Evolutionary conservation across 1,140 invertebrate species (phyloP), one percentile per base, ranked within the genome.

Genomic region (Psilanteris sp.): DNA sequence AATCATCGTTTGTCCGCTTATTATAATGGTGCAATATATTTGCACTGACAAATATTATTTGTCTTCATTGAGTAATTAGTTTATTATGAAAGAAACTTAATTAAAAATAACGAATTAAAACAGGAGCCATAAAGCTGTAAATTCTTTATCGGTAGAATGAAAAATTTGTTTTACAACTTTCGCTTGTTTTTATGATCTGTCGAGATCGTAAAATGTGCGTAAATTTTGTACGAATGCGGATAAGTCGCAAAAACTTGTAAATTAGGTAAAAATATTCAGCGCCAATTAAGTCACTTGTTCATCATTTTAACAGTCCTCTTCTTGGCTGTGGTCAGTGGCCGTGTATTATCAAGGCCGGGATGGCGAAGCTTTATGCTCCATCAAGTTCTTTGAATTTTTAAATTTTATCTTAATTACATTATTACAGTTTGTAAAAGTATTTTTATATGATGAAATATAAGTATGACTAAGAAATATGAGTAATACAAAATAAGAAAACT

Each of bases 291-390:
- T 55, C 55, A 54, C 39, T 72, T 72, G 57, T 72, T 55, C 55
- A 62, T 71, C 67, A 71, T 61, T 41, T 62, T 48, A 55, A 72
- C 39, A 61, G 55, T 37, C 18, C 18, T 68, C 31, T 59, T 71
- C 67, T 62, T 71, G 39, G 31, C 55, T 62, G 55, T 62, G 67
- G 67, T 71, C 67, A 71, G 67, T 71, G 67, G 67, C 67, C 67
- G 66, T 59, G 37, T 62, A 13, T 10, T 59, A 71, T 62, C 67
- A 61, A 62, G 55, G 67, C 54, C 55, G 14, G 1, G 18, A 27
- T 59, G 32, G 0, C 18, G 1, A 1, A 54, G 43, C 64, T 68
- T 55, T 36, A 34, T 68, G 43, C 59, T 50, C 20, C 31, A 50
- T 41, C 27, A 50, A 57, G 2, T 50, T 50, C 16, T 62, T 37